Percentiles rank a stretch among this genome's conserved stretches.
phyloP scores from a whole-genome alignment of 1,140 invertebrate genomes.

The Drosophila miranda region DNA sequence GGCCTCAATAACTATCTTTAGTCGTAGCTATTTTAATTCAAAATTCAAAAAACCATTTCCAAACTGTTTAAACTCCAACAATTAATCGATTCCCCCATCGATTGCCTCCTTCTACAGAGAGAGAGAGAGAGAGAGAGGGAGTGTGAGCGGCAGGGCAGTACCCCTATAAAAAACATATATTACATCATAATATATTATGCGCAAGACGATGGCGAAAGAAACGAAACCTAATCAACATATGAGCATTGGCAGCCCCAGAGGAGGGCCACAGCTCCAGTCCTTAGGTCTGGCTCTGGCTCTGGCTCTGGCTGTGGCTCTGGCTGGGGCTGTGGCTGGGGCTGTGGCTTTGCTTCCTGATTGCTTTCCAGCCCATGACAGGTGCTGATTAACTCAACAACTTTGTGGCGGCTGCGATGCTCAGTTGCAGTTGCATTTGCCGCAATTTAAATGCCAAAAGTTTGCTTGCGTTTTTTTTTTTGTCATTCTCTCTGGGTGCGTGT shows the following conservation, averaged over 20 bases:
- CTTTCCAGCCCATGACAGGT: slow-evolving; percentile 65
- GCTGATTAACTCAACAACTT: slow-evolving; percentile 60
- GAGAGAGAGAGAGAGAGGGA: too few species aligned
- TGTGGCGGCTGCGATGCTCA: slow-evolving; percentile 1
- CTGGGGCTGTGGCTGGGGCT: background rate
- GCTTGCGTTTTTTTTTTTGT: slow-evolving; percentile 26
- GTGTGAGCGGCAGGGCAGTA: background rate
- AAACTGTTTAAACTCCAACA: too few species aligned
- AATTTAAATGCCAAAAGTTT: slow-evolving; percentile 43
- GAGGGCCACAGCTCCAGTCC: slow-evolving; percentile 6
- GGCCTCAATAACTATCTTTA: too few species aligned
- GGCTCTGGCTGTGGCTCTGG: background rate
- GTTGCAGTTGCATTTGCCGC: slow-evolving; percentile 17
- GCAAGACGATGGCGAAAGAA: slow-evolving; percentile 49
- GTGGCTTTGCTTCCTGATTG: slow-evolving; percentile 65
- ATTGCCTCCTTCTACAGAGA: slow-evolving; percentile 27
- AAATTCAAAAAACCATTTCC: too few species aligned
- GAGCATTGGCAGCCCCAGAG: slow-evolving; percentile 37
- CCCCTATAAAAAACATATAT: slow-evolving; percentile 31
- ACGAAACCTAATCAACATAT: slow-evolving; percentile 63
- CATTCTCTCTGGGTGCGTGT: slow-evolving; percentile 48
- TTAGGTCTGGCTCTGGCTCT: slow-evolving; percentile 23
- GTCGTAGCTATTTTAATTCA: too few species aligned
- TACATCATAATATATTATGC: slow-evolving; percentile 53
- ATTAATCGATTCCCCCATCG: slow-evolving; percentile 18